phyloP scores from a whole-genome alignment of 2,797 vertebrate genomes.

The Pangasius krempfi region DNA sequence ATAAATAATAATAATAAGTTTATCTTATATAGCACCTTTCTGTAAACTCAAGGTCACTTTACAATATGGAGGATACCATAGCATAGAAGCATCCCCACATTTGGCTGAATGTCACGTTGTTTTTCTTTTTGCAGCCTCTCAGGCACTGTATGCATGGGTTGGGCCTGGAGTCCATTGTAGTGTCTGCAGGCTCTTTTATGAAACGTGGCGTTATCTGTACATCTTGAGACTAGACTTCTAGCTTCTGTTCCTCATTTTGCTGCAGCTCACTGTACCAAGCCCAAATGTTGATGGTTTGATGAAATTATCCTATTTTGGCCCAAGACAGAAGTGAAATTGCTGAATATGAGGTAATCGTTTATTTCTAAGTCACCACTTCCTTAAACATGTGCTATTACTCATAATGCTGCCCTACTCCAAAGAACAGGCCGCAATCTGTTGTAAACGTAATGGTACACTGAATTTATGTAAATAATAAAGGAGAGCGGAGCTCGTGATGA shows the following conservation, averaged over 20 bases:
- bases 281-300: slow-evolving; percentile 47
- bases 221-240: slow-evolving; percentile 43
- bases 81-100: not conserved
- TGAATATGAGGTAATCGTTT: slow-evolving; percentile 75
- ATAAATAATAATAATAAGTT: too few species aligned
- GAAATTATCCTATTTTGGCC: slow-evolving; percentile 52
- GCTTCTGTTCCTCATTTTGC: slow-evolving; percentile 46
- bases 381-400: slow-evolving; percentile 65
- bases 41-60: too few species aligned
- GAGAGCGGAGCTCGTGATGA: slow-evolving; percentile 33
- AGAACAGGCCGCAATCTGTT: slow-evolving; percentile 37
- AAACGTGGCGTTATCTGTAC: slow-evolving; percentile 19
- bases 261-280: slow-evolving; percentile 27
- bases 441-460: slow-evolving; percentile 37
- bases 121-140: not conserved
- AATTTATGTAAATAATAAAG: slow-evolving; percentile 44
- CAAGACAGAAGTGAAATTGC: slow-evolving; percentile 79
- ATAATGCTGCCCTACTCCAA: slow-evolving; percentile 53
- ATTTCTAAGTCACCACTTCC: slow-evolving; percentile 77
- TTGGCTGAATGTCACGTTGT: not conserved
- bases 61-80: too few species aligned
- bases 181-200: not conserved
- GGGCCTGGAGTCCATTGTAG: not conserved
- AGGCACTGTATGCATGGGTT: not conserved
- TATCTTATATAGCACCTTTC: too few species aligned